Evolutionary conservation across 23 tunicate species (phyloP).

Genomic region (Aplidium turbinatum): DNA sequence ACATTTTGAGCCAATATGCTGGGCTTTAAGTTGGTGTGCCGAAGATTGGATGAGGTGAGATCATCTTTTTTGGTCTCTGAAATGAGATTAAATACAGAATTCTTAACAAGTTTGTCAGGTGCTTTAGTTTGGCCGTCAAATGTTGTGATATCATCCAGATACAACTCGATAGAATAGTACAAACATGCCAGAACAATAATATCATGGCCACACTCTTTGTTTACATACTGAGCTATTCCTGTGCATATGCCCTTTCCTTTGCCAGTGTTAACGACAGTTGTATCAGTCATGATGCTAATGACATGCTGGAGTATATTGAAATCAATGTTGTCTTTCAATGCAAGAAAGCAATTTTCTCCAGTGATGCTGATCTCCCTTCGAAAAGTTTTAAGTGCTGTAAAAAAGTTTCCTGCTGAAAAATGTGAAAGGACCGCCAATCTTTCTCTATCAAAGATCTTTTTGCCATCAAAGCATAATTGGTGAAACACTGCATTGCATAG

Average conservation of each 20-base stretch:
- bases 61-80: background rate
- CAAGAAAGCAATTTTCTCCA: constrained; percentile 11
- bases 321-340: constrained; percentile 5
- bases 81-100: constrained; percentile 18
- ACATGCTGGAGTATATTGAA: constrained; percentile 7
- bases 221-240: background rate
- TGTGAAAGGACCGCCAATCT: constrained; percentile 4
- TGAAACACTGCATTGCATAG: constrained; percentile 15
- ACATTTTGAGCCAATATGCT: constrained; percentile 12
- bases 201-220: constrained; percentile 7
- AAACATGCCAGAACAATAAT: constrained; percentile 10
- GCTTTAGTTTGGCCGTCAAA: constrained; percentile 17
- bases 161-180: constrained; percentile 8
- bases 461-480: constrained; percentile 14
- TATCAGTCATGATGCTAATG: constrained; percentile 21
- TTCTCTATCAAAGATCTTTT: constrained; percentile 15
- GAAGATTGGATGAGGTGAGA: background rate
- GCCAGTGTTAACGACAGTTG: constrained; percentile 17
- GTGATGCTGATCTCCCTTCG: background rate
- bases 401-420: background rate
- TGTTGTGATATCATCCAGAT: constrained; percentile 4
- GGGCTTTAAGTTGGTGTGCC: background rate
- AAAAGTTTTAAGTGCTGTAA: constrained; percentile 5
- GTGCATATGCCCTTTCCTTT: background rate
- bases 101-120: background rate